Evolutionary conservation across 2,888 invertebrate species (phyloP).

Genomic region (Scaptomyza flava): DNA sequence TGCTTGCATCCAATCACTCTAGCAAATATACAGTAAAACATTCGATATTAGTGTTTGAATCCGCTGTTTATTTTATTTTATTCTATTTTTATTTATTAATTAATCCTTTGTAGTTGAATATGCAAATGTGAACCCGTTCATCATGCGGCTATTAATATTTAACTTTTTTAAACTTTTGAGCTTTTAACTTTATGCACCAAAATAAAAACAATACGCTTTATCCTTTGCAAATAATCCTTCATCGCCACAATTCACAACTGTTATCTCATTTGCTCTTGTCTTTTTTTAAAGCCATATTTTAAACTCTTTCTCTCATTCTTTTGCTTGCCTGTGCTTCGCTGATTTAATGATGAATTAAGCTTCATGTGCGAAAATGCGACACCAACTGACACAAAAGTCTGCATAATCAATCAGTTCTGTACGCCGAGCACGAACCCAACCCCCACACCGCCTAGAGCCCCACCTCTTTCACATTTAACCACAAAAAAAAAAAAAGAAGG

Average conservation of each 20-base stretch:
- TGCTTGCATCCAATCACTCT: constrained; percentile 8
- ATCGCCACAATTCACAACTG: constrained; percentile 6
- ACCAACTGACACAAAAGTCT: constrained; percentile 73
- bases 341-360: constrained; percentile 75
- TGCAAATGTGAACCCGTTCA: neutral
- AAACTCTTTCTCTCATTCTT: neutral
- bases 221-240: constrained; percentile 17
- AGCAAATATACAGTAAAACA: too few relatives aligned
- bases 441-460: too few relatives aligned
- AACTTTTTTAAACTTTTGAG: neutral
- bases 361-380: constrained; percentile 63
- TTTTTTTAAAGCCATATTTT: constrained; percentile 2
- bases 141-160: neutral
- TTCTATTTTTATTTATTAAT: neutral
- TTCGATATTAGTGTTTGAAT: too few relatives aligned
- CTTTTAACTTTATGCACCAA: constrained; percentile 4
- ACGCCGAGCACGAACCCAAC: neutral
- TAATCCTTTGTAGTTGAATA: neutral
- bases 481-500: constrained; percentile 10
- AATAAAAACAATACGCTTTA: neutral
- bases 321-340: constrained; percentile 40
- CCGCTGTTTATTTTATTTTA: neutral
- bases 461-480: constrained; percentile 3
- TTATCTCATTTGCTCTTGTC: neutral
- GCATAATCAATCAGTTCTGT: constrained; percentile 73